phyloP scores from a whole-genome alignment of 2,797 vertebrate genomes.

The Nyctalus aviator region DNA sequence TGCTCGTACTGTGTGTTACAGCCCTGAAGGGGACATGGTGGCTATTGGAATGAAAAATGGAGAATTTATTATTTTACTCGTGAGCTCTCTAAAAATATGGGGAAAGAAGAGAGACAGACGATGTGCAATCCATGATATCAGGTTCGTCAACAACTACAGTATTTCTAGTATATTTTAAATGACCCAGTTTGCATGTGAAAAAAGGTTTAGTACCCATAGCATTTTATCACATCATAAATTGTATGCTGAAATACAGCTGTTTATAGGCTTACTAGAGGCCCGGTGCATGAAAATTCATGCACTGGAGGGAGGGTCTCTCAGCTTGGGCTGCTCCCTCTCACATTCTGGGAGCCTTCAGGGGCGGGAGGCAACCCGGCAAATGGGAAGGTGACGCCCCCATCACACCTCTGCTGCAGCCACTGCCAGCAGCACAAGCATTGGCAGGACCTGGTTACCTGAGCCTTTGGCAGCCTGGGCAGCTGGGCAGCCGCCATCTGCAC shows the following conservation, averaged over 20 bases:
- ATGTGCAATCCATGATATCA: slow-evolving; percentile 96
- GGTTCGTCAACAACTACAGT: slow-evolving; percentile 86
- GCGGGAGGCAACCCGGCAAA: no score
- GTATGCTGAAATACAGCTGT: background rate
- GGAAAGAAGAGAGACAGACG: slow-evolving; percentile 97
- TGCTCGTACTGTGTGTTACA: slow-evolving; percentile 95
- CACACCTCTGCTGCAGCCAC: no score
- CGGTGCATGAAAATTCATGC: no score
- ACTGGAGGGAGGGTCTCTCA: no score
- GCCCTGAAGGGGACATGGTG: slow-evolving; percentile 98
- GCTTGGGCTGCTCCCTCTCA: no score
- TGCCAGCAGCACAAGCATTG: no score
- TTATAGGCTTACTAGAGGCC: no score
- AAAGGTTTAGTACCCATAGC: background rate
- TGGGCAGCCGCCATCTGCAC: no score
- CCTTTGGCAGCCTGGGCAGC: no score
- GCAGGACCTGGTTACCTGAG: no score
- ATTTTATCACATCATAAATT: background rate
- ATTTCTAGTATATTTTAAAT: background rate
- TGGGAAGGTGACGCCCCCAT: no score
- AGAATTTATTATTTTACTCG: slow-evolving; percentile 97
- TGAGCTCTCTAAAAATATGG: slow-evolving; percentile 98
- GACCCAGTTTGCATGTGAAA: background rate
- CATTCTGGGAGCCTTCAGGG: no score
- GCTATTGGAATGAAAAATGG: slow-evolving; percentile 99